These are phyloP conservation scores for Achroia grisella DNA, from an alignment of 1,140 invertebrate genomes.

Conservation along the genomic window DNA sequence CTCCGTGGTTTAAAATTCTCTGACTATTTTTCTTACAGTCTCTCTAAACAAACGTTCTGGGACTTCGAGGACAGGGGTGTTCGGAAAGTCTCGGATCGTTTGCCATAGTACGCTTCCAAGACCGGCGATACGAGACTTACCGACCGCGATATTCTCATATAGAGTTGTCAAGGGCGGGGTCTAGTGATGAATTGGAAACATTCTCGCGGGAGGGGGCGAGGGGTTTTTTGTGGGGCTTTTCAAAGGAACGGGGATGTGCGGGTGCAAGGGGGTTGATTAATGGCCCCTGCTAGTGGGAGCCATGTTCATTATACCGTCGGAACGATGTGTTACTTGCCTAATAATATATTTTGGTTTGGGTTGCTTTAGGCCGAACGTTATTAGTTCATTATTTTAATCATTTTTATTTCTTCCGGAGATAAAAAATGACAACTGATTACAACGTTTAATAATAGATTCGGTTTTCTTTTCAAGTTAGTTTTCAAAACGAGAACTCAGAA, in stretches of 20 bases:
- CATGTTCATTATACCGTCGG: conserved; percentile 69
- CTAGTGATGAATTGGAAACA: conserved; percentile 71
- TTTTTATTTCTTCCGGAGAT: conserved; percentile 65
- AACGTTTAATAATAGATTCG: conserved; percentile 31
- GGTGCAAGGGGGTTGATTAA: conserved; percentile 56
- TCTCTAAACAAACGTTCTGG: conserved; percentile 15
- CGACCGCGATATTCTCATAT: conserved; percentile 56
- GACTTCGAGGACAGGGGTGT: conserved; percentile 19
- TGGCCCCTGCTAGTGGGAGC: conserved; percentile 58
- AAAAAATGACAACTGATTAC: conserved; percentile 55
- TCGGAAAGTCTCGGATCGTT: conserved; percentile 27
- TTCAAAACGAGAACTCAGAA: conserved; percentile 28
- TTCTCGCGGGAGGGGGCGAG: conserved; percentile 38
- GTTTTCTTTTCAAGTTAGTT: conserved; percentile 21
- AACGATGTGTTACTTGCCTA: conserved; percentile 69
- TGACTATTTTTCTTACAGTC: conserved; percentile 19
- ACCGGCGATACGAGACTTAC: conserved; percentile 29
- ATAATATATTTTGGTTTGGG: conserved; percentile 67
- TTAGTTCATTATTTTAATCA: conserved; percentile 66
- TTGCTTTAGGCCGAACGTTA: conserved; percentile 37
- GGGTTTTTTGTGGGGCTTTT: conserved; percentile 37
- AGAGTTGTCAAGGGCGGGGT: conserved; percentile 74
- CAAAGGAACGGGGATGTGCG: conserved; percentile 36
- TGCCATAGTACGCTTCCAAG: conserved; percentile 14
- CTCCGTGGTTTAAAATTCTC: conserved; percentile 27